Evolutionary conservation across 2,888 invertebrate species (phyloP), one percentile per base, ranked within the genome.

Genomic region (Erebia ligea): DNA sequence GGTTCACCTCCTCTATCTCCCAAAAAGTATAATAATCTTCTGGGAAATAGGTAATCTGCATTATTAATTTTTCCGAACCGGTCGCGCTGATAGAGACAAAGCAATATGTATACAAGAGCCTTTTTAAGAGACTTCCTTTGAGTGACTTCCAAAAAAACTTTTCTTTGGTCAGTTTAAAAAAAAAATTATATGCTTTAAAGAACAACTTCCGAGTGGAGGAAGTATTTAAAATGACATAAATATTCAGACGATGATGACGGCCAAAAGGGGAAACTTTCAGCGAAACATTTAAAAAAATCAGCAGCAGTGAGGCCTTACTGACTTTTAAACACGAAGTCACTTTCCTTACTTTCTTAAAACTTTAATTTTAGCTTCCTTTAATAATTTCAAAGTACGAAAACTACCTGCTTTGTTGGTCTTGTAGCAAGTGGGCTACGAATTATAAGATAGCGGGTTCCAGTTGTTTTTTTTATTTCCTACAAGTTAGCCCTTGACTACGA

Each of bases 241-340:
- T 71, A 71, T 70, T 73, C 56, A 58, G 69, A 61, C 65, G 61
- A 68, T 71, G 67, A 65, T 70, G 67, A 64, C 82, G 82, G 82
- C 81, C 79, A 76, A 81, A 80, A 81, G 70, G 70, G 79, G 78
- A 81, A 90, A 90, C 82, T 88, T 90, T 84, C 79, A 81, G 86
- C 81, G 84, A 77, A 78, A 67, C 78, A 78, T 82, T 87, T 91
- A 86, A 90, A 90, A 90, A 88, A 91, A 90, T 91, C 89, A 90
- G 81, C 79, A 79, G 81, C 82, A 88, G 86, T 88, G 86, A 86
- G 87, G 86, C 84, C 76, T 80, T 83, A 84, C 84, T 81, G 79
- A 82, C 83, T 86, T 87, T 89, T 89, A 88, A 89, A 86, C 85
- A 85, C 84, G 80, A 80, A 79, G 77, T 75, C 77, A 78, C 78